These are phyloP conservation scores for Podarcis cretensis DNA, from an alignment of 2,113 vertebrate genomes.

Conservation along the genomic window DNA sequence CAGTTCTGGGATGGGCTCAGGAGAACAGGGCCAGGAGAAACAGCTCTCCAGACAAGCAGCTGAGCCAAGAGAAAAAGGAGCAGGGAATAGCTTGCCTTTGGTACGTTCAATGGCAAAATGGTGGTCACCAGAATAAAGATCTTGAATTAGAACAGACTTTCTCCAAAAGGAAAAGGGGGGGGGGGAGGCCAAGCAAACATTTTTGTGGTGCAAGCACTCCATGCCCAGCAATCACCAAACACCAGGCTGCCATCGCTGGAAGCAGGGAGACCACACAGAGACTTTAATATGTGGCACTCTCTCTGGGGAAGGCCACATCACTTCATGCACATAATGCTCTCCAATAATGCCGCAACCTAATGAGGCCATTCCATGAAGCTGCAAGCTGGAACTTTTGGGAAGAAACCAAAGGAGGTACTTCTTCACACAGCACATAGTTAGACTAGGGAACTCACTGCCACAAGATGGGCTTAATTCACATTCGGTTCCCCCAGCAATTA, in stretches of 20 bases:
- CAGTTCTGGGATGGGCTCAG: conserved; percentile 2
- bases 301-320: no score
- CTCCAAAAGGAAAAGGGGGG: background rate
- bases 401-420: no score
- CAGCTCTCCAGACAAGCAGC: background rate
- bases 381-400: no score
- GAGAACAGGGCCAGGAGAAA: conserved; percentile 5
- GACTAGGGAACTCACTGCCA: no score
- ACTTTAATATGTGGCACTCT: background rate
- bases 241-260: background rate
- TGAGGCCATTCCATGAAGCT: no score
- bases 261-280: background rate
- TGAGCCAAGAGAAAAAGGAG: conserved; percentile 34
- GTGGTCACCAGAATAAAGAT: background rate
- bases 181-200: background rate
- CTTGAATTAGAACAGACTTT: background rate
- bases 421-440: no score
- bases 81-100: background rate
- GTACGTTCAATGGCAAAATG: background rate
- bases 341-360: background rate
- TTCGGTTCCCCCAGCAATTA: no score
- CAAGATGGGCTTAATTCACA: no score
- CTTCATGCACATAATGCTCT: background rate
- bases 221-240: background rate
- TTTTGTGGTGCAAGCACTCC: background rate